Base-by-base conservation (phyloP, 2,797 vertebrate species). In the Arremon aurantiirostris region DNA sequence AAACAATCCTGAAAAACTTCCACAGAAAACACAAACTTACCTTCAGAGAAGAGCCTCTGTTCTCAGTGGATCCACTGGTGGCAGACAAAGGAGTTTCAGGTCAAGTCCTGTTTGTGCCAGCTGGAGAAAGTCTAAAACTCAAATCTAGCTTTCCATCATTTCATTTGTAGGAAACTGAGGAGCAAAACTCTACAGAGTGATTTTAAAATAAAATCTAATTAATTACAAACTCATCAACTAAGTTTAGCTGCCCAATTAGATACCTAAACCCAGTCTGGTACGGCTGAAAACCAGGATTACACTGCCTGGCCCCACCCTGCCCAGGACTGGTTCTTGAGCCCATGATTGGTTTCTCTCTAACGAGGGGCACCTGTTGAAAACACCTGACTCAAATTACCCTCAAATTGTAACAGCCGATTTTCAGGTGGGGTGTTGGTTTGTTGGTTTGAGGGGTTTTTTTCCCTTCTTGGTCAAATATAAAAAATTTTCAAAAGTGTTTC, bases 181-280 rank as follows among this genome's bases (percentile, higher is more conserved):
- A 91, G 65, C 39, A 88, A 84, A 89, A 44, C 50, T 50, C 81
- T 52, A 59, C 23, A 27, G 35, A 80, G 8, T 2, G 6, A 28
- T 76, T 97, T 96, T 94, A 42, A 96, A 95, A 94, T 69, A 77
- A 95, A 95, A 80, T 34, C 57, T 78, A 94, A 93, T 92, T 84
- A 95, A 92, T 53, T 77, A 44, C 65, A 97, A 97, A 95, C 28
- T 19, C 35, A 83, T 66, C 41, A 72, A 19, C 46, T 75, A 72
- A 55, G 68, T 66, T 50, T 86, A 55, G 78, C 79, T 86, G 53
- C 26, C 23, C 53, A 94, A 82, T 82, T 56, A 90, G 91, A 90
- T 56, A 95, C 60, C 32, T 60, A 78, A 94, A 65, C 14, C 16
- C 30, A 44, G 15, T 28, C 53, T 72, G 34, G 55, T 90, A 93